Evolutionary conservation across 2,113 vertebrate species (phyloP).

Genomic region (Mugil cephalus): DNA sequence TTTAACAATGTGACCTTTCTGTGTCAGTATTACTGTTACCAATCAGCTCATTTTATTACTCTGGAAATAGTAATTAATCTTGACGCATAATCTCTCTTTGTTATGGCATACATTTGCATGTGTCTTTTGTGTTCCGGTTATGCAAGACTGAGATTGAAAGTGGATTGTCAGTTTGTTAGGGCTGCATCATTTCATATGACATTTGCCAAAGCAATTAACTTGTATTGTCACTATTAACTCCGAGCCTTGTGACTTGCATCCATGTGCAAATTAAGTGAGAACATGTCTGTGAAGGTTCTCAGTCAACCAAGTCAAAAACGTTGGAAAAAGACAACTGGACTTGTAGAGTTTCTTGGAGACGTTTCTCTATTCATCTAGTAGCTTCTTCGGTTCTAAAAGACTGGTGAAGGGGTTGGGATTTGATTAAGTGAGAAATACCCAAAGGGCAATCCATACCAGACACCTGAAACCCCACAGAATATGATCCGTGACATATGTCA

Average conservation of each 20-base stretch:
- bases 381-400: no score
- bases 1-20: not conserved
- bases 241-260: not conserved
- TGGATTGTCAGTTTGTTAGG: not conserved
- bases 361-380: no score
- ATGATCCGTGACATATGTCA: no score
- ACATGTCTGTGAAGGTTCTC: no score
- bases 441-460: no score
- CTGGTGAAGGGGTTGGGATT: no score
- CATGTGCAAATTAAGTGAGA: not conserved
- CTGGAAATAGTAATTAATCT: not conserved
- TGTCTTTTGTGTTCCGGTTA: not conserved
- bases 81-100: not conserved
- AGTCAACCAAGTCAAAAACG: no score
- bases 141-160: not conserved
- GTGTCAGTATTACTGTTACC: not conserved
- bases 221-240: not conserved
- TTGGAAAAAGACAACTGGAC: no score
- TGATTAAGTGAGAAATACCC: not conserved
- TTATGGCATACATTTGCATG: not conserved
- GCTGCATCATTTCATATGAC: conserved; percentile 1
- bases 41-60: not conserved
- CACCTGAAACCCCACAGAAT: no score
- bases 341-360: no score
- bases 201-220: conserved; percentile 3